These are phyloP conservation scores for Colinus virginianus DNA, from an alignment of 2,113 vertebrate genomes.

Conservation along the genomic window DNA sequence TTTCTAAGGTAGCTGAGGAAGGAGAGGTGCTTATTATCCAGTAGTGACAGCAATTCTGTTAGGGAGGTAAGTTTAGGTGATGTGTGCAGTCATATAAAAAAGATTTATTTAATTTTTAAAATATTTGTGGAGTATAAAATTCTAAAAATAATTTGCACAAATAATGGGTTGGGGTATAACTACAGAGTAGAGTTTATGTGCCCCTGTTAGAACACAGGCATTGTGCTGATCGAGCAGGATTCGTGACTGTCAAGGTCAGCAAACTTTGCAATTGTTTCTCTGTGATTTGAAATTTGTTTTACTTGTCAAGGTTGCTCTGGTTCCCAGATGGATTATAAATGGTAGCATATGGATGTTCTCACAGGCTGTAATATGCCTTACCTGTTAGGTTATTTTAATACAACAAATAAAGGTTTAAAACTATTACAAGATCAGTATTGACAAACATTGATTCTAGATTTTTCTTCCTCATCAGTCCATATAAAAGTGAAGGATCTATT, in stretches of 20 bases:
- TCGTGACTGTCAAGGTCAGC: constrained; percentile 23
- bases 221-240: neutral
- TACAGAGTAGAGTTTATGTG: neutral
- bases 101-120: neutral
- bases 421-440: neutral
- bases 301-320: neutral
- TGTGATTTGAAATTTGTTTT: neutral
- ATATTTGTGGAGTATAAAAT: neutral
- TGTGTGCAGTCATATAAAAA: too few relatives aligned
- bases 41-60: neutral
- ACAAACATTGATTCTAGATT: neutral
- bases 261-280: neutral
- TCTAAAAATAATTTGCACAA: neutral
- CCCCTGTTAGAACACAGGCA: neutral
- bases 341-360: neutral
- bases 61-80: neutral
- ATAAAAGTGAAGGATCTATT: neutral
- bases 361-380: neutral
- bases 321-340: neutral
- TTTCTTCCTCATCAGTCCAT: neutral
- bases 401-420: neutral
- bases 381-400: neutral
- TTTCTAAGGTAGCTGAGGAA: neutral
- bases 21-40: neutral
- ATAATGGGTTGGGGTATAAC: neutral